Conservation (phyloP, 30 jellyfish, hydroid and myxozoan genomes). For the Cassiopea andromeda region DNA sequence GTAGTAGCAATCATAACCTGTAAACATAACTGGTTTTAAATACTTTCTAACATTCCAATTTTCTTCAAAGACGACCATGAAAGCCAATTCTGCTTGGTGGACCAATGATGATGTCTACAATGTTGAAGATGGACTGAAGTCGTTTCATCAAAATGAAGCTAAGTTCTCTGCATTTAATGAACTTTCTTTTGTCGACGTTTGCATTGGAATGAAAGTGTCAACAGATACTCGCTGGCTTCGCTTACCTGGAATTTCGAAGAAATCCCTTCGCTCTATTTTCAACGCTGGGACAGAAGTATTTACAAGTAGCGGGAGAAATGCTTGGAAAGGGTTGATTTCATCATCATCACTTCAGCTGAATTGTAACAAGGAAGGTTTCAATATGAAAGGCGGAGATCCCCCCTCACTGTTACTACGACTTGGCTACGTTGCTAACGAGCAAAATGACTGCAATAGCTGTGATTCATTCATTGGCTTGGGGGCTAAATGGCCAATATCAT, state of each 20-base stretch:
- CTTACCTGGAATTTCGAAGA: neutral
- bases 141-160: conserved; percentile 21
- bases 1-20: too few species aligned
- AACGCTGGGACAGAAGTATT: neutral
- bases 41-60: neutral
- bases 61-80: neutral
- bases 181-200: neutral
- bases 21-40: neutral
- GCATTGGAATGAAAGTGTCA: conserved; percentile 17
- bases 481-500: neutral
- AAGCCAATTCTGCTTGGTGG: neutral
- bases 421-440: conserved; percentile 13
- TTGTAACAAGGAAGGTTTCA: conserved; percentile 13
- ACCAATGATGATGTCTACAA: conserved; percentile 12
- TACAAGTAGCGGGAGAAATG: neutral
- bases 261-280: conserved; percentile 24
- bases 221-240: conserved; percentile 13
- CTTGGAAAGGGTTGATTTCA: conserved; percentile 14
- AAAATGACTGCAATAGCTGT: conserved; percentile 4
- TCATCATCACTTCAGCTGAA: neutral
- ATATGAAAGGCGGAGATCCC: neutral
- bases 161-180: conserved; percentile 26
- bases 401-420: neutral
- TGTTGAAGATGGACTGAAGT: conserved; percentile 15
- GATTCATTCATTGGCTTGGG: conserved; percentile 30